Conservation (phyloP, 1,140 invertebrate species). For the Theocolax elegans region DNA sequence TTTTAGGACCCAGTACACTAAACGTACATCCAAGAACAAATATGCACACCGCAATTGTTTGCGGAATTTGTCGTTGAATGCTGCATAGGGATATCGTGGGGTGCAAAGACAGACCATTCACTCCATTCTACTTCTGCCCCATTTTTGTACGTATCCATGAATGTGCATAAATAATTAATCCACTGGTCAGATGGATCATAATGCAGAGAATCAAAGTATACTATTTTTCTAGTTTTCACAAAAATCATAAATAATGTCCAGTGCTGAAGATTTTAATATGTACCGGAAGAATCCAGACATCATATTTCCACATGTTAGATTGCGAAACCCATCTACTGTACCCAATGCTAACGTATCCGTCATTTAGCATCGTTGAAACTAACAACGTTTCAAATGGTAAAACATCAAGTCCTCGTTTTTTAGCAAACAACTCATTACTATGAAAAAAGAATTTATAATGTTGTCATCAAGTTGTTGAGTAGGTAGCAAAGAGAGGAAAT, state of each 20-base stretch:
- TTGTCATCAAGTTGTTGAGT: neutral
- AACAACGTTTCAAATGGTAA: neutral
- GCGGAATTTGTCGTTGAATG: neutral
- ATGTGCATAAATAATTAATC: neutral
- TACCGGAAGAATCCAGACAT: neutral
- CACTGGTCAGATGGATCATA: neutral
- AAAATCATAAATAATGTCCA: neutral
- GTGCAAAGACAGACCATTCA: neutral
- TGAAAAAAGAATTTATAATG: no score
- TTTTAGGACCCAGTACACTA: no score
- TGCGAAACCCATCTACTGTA: neutral
- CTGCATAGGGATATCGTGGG: neutral
- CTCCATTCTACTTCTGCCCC: neutral
- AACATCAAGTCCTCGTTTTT: neutral
- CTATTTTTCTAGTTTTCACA: neutral
- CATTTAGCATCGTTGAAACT: neutral
- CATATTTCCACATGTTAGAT: neutral
- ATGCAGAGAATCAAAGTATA: neutral
- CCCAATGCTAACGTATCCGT: neutral
- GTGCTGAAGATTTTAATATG: neutral
- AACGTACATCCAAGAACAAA: neutral
- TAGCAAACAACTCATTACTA: no score
- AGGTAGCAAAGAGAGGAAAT: no score
- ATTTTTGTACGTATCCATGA: neutral
- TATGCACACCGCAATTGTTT: neutral